Percentiles rank a stretch among this genome's conserved stretches.
These are phyloP conservation scores for Drosophila neocordata DNA, from an alignment of 1,140 invertebrate species.

Conservation along the genomic window DNA sequence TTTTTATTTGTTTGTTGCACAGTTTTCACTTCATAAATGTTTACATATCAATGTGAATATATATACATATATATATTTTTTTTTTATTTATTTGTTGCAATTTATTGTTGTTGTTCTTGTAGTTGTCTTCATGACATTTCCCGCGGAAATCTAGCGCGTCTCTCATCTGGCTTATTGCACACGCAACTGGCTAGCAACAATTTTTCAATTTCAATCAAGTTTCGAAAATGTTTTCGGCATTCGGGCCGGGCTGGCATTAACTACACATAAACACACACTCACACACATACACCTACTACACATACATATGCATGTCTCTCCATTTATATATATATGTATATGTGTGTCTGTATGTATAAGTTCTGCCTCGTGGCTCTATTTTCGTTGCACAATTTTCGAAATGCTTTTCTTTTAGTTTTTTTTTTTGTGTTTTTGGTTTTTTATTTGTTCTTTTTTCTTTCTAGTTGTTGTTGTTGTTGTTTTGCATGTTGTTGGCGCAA, in stretches of 20 bases:
- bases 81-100: slow-evolving; percentile 41
- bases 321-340: neutral
- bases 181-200: slow-evolving; percentile 59
- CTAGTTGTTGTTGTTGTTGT: slow-evolving; percentile 12
- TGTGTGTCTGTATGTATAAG: neutral
- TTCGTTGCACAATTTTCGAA: slow-evolving; percentile 71
- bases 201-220: slow-evolving; percentile 67
- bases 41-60: slow-evolving; percentile 46
- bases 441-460: slow-evolving; percentile 42
- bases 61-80: too few species aligned
- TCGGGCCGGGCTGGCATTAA: slow-evolving; percentile 2
- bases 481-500: slow-evolving; percentile 45
- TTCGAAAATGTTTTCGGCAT: slow-evolving; percentile 45
- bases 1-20: slow-evolving; percentile 11
- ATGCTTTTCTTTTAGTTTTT: slow-evolving; percentile 49
- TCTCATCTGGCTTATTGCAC: slow-evolving; percentile 57
- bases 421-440: slow-evolving; percentile 21
- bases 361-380: slow-evolving; percentile 64
- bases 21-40: slow-evolving; percentile 53
- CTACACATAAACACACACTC: neutral
- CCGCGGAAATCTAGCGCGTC: slow-evolving; percentile 23
- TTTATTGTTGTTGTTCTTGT: slow-evolving; percentile 12
- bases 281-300: neutral
- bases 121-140: slow-evolving; percentile 9
- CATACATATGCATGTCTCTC: neutral